Conservation (phyloP, 2,888 invertebrate genomes). For the Horisme vitalbata region DNA sequence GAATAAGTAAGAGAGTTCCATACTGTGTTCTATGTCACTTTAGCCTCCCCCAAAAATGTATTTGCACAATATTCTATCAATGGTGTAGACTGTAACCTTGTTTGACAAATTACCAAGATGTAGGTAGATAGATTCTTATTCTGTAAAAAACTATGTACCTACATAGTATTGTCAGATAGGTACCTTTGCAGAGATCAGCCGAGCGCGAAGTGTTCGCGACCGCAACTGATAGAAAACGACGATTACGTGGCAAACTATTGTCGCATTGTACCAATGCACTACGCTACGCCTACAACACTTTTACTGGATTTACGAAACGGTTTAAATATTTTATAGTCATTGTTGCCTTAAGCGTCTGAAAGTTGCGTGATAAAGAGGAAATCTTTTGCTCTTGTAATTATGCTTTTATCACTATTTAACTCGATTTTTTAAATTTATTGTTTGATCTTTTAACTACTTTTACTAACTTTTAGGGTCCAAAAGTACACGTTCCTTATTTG, state of each 20-base stretch:
- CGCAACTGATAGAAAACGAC: constrained; percentile 79
- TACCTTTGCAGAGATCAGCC: constrained; percentile 52
- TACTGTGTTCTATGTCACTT: too few relatives aligned
- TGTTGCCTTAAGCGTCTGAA: constrained; percentile 51
- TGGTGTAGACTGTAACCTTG: too few relatives aligned
- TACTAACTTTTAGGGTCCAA: too few relatives aligned
- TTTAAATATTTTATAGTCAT: constrained; percentile 59
- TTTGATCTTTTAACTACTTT: too few relatives aligned
- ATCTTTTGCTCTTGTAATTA: constrained; percentile 1
- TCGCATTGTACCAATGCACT: constrained; percentile 62
- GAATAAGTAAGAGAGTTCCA: too few relatives aligned
- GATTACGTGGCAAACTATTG: constrained; percentile 75
- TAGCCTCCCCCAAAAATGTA: too few relatives aligned
- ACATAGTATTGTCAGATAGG: constrained; percentile 30
- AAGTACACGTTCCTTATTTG: too few relatives aligned
- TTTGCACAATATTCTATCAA: too few relatives aligned
- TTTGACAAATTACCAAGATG: too few relatives aligned
- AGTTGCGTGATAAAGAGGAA: constrained; percentile 56
- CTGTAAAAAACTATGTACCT: not conserved
- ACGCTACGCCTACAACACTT: constrained; percentile 70
- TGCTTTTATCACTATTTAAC: too few relatives aligned
- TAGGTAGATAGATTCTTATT: too few relatives aligned
- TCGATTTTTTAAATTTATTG: too few relatives aligned
- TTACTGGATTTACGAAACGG: constrained; percentile 77
- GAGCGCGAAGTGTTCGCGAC: constrained; percentile 73